A percentile compares a stretch with the other conserved stretches of the same genome.
These are phyloP conservation scores for Monopterus albus DNA, from an alignment of 2,113 vertebrate genomes.

Conservation along the genomic window DNA sequence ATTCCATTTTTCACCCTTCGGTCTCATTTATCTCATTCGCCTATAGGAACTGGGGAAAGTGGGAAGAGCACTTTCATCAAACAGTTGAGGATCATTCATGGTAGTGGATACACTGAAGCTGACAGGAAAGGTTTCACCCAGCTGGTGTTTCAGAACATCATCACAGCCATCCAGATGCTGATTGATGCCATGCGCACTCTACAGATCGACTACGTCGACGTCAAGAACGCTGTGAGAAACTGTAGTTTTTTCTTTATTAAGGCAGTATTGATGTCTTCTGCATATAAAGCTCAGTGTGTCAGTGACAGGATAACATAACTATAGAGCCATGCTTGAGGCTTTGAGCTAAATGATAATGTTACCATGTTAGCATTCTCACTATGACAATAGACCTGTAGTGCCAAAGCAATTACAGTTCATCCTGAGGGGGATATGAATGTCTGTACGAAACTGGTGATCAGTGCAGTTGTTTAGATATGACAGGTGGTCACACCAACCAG, in stretches of 20 bases:
- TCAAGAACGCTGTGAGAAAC: constrained; percentile 83
- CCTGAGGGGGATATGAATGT: too few relatives aligned
- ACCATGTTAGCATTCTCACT: background rate
- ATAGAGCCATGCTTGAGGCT: background rate
- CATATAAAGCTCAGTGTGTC: background rate
- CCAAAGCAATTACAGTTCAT: too few relatives aligned
- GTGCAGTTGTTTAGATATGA: too few relatives aligned
- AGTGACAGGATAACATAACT: background rate
- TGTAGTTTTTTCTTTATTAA: background rate
- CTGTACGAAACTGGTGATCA: too few relatives aligned
- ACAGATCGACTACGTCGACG: constrained; percentile 79
- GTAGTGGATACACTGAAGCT: constrained; percentile 85
- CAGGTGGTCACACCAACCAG: too few relatives aligned
- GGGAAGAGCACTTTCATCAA: constrained; percentile 94
- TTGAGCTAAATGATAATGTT: background rate
- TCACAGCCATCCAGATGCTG: constrained; percentile 84
- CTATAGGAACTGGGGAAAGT: constrained; percentile 90
- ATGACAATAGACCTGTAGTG: too few relatives aligned
- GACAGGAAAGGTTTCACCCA: constrained; percentile 84
- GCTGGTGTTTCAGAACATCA: constrained; percentile 87
- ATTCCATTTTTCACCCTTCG: constrained; percentile 34
- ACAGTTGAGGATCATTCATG: constrained; percentile 97
- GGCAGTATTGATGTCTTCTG: background rate
- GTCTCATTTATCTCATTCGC: constrained; percentile 41
- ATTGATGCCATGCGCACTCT: constrained; percentile 85